These are phyloP conservation scores for Piezodorus guildinii DNA, from an alignment of 1,140 invertebrate genomes.

Conservation along the genomic window DNA sequence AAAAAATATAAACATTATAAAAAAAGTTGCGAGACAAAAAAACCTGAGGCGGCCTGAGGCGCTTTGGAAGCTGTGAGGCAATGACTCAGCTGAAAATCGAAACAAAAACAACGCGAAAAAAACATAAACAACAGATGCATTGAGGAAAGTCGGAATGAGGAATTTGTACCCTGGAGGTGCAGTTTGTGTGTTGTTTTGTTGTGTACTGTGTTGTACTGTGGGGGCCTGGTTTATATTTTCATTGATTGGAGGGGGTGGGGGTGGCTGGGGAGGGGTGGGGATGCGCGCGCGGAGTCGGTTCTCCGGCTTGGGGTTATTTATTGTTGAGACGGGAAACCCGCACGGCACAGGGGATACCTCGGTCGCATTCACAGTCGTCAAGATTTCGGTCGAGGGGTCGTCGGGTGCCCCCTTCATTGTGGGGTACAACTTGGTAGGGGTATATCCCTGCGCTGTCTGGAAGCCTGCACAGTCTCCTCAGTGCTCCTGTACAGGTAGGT, in stretches of 20 bases:
- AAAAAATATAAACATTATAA: no score
- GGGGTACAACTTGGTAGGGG: conserved; percentile 43
- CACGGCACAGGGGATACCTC: not conserved
- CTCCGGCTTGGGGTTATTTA: conserved; percentile 26
- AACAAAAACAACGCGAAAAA: not conserved
- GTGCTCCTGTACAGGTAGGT: conserved; percentile 33
- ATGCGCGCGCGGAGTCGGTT: conserved; percentile 19
- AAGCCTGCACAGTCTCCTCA: conserved; percentile 32
- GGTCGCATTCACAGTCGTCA: conserved; percentile 15
- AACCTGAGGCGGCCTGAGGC: not conserved
- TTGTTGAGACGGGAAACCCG: conserved; percentile 26
- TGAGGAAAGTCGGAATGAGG: not conserved
- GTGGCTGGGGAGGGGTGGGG: conserved; percentile 12
- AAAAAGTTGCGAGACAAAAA: no score
- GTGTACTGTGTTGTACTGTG: conserved; percentile 22
- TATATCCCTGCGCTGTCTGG: conserved; percentile 43
- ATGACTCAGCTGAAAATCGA: not conserved
- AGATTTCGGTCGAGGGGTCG: conserved; percentile 26
- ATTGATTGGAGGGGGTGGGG: conserved; percentile 27
- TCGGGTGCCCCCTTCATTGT: conserved; percentile 29
- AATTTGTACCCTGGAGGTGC: not conserved
- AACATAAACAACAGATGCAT: conserved; percentile 11
- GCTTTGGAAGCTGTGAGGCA: not conserved
- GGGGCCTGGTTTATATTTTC: conserved; percentile 29
- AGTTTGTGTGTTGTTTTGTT: conserved; percentile 23